Evolutionary conservation across 2,888 invertebrate genomes (phyloP).

Genomic region (Macrosoma leucophasiata): DNA sequence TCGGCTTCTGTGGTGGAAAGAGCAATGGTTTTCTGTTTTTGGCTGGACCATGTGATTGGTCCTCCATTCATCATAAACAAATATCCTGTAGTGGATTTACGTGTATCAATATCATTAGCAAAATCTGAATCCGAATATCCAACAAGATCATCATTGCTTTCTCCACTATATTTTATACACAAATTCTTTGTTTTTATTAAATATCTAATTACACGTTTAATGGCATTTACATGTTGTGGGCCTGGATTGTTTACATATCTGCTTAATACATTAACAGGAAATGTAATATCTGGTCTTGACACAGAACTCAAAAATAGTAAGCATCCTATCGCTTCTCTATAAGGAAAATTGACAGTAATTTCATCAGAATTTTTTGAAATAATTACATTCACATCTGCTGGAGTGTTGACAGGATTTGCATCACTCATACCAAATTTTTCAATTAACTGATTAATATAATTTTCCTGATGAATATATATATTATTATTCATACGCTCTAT

Average conservation of each 20-base stretch:
- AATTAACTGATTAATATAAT: conserved; percentile 23
- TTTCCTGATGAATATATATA: conserved; percentile 23
- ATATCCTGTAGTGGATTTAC: conserved; percentile 30
- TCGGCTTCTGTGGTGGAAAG: too few relatives aligned
- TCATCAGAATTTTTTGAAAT: conserved; percentile 16
- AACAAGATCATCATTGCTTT: conserved; percentile 15
- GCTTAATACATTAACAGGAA: conserved; percentile 23
- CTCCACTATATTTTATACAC: conserved; percentile 25
- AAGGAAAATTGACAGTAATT: conserved; percentile 18
- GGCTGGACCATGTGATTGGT: conserved; percentile 26
- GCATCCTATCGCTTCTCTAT: conserved; percentile 23
- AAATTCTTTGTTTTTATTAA: conserved; percentile 26
- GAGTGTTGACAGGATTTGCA: conserved; percentile 19
- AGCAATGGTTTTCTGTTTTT: conserved; percentile 27
- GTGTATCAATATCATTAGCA: conserved; percentile 28
- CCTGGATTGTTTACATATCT: too few relatives aligned
- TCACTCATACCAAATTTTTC: conserved; percentile 26
- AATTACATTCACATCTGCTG: conserved; percentile 18
- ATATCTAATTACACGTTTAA: conserved; percentile 28
- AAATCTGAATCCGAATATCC: conserved; percentile 31
- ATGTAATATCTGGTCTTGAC: conserved; percentile 23
- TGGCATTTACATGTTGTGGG: conserved; percentile 22
- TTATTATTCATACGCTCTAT: conserved; percentile 18
- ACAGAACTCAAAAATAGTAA: conserved; percentile 25
- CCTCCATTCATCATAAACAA: conserved; percentile 29